Percentiles rank a stretch among this genome's conserved stretches.
Conservation (phyloP, 2,888 invertebrate genomes). For the Nomada fucata region DNA sequence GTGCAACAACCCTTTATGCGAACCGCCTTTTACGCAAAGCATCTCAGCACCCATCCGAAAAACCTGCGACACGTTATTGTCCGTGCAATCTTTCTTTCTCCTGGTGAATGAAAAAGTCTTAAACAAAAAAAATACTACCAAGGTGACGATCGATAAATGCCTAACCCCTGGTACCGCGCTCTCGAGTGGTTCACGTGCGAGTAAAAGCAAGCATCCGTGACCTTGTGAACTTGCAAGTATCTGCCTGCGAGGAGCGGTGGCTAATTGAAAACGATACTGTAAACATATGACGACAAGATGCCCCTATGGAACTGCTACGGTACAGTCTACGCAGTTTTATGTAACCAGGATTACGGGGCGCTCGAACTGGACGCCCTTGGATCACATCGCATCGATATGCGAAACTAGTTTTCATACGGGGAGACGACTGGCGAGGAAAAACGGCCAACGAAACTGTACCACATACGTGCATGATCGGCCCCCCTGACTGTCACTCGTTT, state of each 20-base stretch:
- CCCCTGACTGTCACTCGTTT: slow-evolving; percentile 29
- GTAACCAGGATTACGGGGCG: slow-evolving; percentile 66
- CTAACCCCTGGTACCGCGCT: not conserved
- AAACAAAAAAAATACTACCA: not conserved
- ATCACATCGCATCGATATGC: slow-evolving; percentile 69
- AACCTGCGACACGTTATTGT: too few relatives aligned
- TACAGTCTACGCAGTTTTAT: slow-evolving; percentile 56
- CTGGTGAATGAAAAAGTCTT: not conserved
- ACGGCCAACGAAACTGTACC: slow-evolving; percentile 57
- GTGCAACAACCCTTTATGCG: too few relatives aligned
- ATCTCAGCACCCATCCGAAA: too few relatives aligned
- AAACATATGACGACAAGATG: slow-evolving; percentile 45
- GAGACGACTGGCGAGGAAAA: slow-evolving; percentile 58
- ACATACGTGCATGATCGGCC: slow-evolving; percentile 38
- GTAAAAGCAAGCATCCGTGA: slow-evolving; percentile 47
- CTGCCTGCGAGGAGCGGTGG: not conserved
- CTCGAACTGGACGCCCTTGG: slow-evolving; percentile 76
- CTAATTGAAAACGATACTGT: slow-evolving; percentile 47
- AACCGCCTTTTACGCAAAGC: too few relatives aligned
- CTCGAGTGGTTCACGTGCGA: not conserved
- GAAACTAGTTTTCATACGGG: slow-evolving; percentile 74
- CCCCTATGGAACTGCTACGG: slow-evolving; percentile 42
- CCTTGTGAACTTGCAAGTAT: slow-evolving; percentile 51
- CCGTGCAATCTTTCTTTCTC: too few relatives aligned
- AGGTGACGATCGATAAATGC: not conserved